Evolutionary conservation across 2,113 vertebrate genomes (phyloP).

Genomic region (Rana temporaria): DNA sequence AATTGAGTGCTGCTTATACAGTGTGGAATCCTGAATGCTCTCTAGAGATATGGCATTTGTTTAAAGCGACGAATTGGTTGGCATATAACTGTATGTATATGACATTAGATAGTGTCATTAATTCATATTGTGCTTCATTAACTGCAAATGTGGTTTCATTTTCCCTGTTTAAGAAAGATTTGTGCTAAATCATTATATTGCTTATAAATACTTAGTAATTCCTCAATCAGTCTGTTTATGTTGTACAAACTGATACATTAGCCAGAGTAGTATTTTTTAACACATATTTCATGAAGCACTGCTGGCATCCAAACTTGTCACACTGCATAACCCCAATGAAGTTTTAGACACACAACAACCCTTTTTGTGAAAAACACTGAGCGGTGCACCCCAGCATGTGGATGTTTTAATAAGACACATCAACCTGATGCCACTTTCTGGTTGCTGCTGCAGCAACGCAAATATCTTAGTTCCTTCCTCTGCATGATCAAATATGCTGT

Average conservation of each 20-base stretch:
- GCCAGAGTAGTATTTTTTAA: too few relatives aligned
- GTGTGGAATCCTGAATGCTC: slow-evolving; percentile 13
- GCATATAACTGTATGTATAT: slow-evolving; percentile 51
- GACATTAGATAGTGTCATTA: slow-evolving; percentile 60
- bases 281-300: too few relatives aligned
- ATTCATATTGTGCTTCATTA: slow-evolving; percentile 63
- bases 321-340: too few relatives aligned
- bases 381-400: too few relatives aligned
- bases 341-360: too few relatives aligned
- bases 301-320: too few relatives aligned
- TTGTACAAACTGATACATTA: background rate
- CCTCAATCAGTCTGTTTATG: background rate
- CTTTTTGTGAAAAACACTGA: too few relatives aligned
- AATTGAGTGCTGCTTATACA: slow-evolving; percentile 23
- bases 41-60: slow-evolving; percentile 35
- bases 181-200: background rate
- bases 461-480: too few relatives aligned
- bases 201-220: background rate
- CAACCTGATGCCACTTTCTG: too few relatives aligned
- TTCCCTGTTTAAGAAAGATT: slow-evolving; percentile 50
- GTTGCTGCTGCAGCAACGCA: too few relatives aligned
- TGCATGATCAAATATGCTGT: too few relatives aligned
- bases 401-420: too few relatives aligned
- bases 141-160: slow-evolving; percentile 61
- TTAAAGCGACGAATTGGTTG: slow-evolving; percentile 57